Evolutionary conservation across 2,113 vertebrate genomes (phyloP), one percentile per base, ranked within the genome.

Genomic region (Engraulis encrasicolus): DNA sequence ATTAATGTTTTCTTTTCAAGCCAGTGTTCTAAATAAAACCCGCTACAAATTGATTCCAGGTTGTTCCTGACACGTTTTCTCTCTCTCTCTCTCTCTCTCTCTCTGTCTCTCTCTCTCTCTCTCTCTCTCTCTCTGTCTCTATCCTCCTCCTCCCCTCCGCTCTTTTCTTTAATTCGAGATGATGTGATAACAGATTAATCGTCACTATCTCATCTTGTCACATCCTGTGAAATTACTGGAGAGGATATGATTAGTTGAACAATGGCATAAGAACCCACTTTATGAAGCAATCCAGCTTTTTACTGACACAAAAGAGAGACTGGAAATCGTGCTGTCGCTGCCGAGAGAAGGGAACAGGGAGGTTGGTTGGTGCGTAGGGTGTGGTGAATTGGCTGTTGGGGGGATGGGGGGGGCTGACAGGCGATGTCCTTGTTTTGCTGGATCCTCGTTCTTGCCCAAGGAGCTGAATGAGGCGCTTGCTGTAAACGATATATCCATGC

Each of bases 211-310:
- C 93, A 92, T 95, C 94, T 92, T 94, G 93, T 93, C 92, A 92
- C 91, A 94, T 93, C 92, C 90, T 86, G 84, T 93, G 93, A 92
- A 94, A 93, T 93, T 91, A 92, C 92, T 94, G 91, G 93, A 95
- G 93, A 95, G 94, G 94, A 94, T 92, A 90, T 91, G 93, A 95
- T 96, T 95, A 93, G 90, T 90, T 86, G 89, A 95, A 95, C 94
- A 95, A 95, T 94, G 91, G 92, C 91, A 92, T 92, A 91, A 94
- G 92, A 93, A 95, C 90, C 87, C 91, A 90, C 92, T 95, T 92
- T 94, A 89, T 94, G 91, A 93, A 89, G 89, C 90, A 89, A 92
- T 94, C 91, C 91, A 91, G 89, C 89, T 85, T 92, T 91, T 92
- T 91, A 89, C 86, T 90, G 86, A 92, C 91, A 92, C 91, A 92